Percentiles rank a stretch among this genome's conserved stretches.
Evolutionary conservation across 2,888 invertebrate species (phyloP).

Genomic region (Trachelus troglodyta): DNA sequence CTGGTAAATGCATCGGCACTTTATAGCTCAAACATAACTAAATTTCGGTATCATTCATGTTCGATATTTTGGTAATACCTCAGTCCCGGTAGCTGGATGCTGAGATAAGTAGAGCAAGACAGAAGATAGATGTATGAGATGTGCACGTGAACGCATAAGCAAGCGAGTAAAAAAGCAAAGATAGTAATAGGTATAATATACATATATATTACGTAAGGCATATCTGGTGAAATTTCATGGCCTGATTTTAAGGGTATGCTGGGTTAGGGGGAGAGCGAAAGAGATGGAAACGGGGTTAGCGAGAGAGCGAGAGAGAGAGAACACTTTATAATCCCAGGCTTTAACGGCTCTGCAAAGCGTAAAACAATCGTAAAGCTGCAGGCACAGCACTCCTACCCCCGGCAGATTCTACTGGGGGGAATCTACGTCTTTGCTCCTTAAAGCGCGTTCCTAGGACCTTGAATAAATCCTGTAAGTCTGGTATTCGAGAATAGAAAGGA

Average conservation of each 20-base stretch:
- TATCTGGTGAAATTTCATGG: not conserved
- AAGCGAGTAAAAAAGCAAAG: not conserved
- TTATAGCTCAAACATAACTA: not conserved
- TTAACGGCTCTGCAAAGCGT: slow-evolving; percentile 30
- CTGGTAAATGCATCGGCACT: not conserved
- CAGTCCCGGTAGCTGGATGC: not conserved
- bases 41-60: not conserved
- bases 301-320: slow-evolving; percentile 7
- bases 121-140: not conserved
- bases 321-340: slow-evolving; percentile 18
- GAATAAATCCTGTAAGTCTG: not conserved
- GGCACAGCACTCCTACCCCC: not conserved
- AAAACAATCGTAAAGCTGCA: slow-evolving; percentile 25
- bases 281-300: slow-evolving; percentile 4
- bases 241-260: not conserved
- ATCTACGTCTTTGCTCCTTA: not conserved
- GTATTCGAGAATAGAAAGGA: not conserved
- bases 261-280: not conserved
- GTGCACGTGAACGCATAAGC: not conserved
- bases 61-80: not conserved
- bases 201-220: not conserved
- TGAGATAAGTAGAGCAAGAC: not conserved
- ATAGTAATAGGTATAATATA: not conserved
- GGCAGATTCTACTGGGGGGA: not conserved
- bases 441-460: not conserved